phyloP scores from a whole-genome alignment of 2,797 vertebrate genomes.

The Muscicapa comitata region DNA sequence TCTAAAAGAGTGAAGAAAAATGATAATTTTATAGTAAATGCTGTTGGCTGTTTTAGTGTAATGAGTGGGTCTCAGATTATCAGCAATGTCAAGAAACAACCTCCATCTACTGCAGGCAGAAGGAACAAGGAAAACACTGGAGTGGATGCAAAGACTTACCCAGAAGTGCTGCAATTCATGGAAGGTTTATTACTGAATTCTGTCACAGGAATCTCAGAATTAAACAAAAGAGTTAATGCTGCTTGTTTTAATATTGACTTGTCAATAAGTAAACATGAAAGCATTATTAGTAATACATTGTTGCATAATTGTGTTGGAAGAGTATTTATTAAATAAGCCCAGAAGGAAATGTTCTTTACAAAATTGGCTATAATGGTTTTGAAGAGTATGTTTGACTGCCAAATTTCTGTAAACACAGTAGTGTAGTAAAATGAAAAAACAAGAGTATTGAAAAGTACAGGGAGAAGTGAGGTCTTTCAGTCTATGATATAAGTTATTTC shows the following conservation, averaged over 20 bases:
- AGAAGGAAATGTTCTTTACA: neutral
- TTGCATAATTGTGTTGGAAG: neutral
- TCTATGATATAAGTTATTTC: neutral
- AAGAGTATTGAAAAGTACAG: neutral
- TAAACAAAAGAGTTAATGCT: neutral
- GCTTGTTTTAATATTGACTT: neutral
- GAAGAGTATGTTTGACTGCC: neutral
- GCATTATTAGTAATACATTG: neutral
- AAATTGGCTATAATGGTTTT: neutral
- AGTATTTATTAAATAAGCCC: neutral
- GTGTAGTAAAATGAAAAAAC: neutral
- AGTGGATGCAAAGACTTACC: neutral
- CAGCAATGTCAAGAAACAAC: neutral
- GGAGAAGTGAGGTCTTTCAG: neutral
- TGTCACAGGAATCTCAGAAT: neutral
- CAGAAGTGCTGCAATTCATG: neutral
- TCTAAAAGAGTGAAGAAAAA: neutral
- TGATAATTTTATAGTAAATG: fast-evolving
- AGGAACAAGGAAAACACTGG: neutral
- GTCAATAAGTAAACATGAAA: neutral
- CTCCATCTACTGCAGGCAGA: neutral
- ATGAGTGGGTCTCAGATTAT: neutral
- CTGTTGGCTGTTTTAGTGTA: neutral
- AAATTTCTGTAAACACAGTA: neutral
- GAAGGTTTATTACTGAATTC: neutral